Base-by-base conservation (phyloP, 1,140 invertebrate species). In the Papilio polytes region DNA sequence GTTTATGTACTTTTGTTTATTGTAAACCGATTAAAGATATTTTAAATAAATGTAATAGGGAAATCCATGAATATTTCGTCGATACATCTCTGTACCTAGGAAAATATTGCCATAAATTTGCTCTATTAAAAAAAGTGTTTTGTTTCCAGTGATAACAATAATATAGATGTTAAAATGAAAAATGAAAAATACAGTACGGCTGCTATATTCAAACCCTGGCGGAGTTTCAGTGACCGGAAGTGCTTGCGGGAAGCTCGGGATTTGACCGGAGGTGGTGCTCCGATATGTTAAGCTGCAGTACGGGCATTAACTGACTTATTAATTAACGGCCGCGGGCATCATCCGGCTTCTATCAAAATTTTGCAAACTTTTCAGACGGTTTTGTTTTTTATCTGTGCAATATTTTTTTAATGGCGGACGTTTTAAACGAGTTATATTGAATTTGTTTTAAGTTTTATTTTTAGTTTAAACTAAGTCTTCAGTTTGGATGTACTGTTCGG, bases 181-280 rank as follows among this genome's bases (percentile, higher is more conserved):
- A 51, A 18, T 31, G 2, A 56, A 22, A 53, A 1, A 41, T 26
- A 44, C 31, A 78, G 9, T 66, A n/a, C 13, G n/a, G 20, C 6
- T 73, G 74, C 66, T 77, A 63, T 88, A 84, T 87, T 83, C 82
- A 81, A 83, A 84, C 82, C 85, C 84, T 82, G 80, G 72, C 78
- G 84, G 87, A 90, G 87, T 89, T 92, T 90, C 87, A 85, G 82
- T 87, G 89, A 87, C 89, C 91, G 91, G 90, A 94, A 91, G 87
- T 88, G 89, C 88, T 89, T 89, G 88, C 84, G 88, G 90, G 86
- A 88, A 84, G 83, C 89, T 89, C 89, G 88, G 91, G 90, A 92
- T 91, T 91, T 89, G 91, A 93, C 92, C 92, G 92, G 92, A 94
- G 91, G 86, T 92, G 90, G 83, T 85, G 87, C 74, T 88, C 88